A percentile compares a stretch with the other conserved stretches of the same genome.
phyloP scores from a whole-genome alignment of 2,113 vertebrate genomes.

The Oreochromis aureus region DNA sequence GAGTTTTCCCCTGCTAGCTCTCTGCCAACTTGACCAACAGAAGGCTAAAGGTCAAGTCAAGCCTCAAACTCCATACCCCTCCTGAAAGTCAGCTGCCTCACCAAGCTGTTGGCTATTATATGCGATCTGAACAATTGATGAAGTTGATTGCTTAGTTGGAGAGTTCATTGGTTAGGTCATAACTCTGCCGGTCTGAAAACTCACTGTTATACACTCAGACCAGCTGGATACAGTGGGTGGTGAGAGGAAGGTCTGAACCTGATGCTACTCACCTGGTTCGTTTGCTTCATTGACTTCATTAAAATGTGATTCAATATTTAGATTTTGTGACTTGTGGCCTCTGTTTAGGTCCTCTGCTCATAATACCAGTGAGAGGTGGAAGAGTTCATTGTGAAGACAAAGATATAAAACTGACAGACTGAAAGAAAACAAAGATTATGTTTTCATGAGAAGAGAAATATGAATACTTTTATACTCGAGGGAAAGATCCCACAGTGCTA shows the following conservation, averaged over 20 bases:
- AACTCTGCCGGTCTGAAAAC: neutral
- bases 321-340: neutral
- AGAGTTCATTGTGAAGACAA: neutral
- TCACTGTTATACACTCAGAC: neutral
- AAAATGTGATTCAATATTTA: neutral
- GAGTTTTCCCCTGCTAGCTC: neutral
- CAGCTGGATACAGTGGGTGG: neutral
- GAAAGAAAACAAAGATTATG: neutral
- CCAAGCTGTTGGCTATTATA: neutral
- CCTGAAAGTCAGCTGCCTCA: neutral
- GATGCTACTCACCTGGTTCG: accelerated
- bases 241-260: neutral
- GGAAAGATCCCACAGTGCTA: neutral
- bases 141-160: neutral
- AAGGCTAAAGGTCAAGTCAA: neutral
- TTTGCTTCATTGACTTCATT: neutral
- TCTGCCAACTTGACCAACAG: neutral
- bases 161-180: neutral
- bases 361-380: accelerated
- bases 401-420: accelerated
- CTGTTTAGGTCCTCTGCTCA: neutral
- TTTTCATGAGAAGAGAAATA: neutral
- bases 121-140: neutral
- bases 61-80: accelerated
- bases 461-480: neutral